Percentiles rank a stretch among this genome's conserved stretches.
Conservation (phyloP, 2,888 invertebrate genomes). For the Chironomus riparius region DNA sequence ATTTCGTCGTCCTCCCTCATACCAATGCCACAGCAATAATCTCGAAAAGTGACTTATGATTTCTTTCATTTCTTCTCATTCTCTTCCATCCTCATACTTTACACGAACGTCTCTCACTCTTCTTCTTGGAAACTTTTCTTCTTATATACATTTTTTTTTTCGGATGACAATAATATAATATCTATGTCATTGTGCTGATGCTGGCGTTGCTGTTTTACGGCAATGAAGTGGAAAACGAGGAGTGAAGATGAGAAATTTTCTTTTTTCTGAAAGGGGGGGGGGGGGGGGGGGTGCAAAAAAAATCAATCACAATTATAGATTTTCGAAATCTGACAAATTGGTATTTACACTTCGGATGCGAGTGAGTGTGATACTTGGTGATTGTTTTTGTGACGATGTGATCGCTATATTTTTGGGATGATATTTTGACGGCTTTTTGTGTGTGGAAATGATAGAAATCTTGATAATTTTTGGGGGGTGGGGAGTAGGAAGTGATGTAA, state of each 20-base stretch:
- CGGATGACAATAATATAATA: neutral
- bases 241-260: too few relatives aligned
- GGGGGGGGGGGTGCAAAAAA: neutral
- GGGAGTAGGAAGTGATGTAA: too few relatives aligned
- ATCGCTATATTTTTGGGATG: too few relatives aligned
- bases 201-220: neutral
- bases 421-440: too few relatives aligned
- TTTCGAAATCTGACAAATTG: constrained; percentile 13
- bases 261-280: too few relatives aligned
- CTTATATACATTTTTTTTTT: neutral
- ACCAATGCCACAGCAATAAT: neutral
- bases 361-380: too few relatives aligned
- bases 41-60: neutral
- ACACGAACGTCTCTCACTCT: too few relatives aligned
- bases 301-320: constrained; percentile 23
- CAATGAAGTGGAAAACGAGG: neutral
- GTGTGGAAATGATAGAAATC: too few relatives aligned
- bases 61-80: neutral
- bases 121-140: neutral
- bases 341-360: neutral
- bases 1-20: neutral
- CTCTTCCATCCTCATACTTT: too few relatives aligned
- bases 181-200: constrained; percentile 2
- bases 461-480: too few relatives aligned
- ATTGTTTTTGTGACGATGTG: too few relatives aligned